Conservation (phyloP, 23 tunicate species). For the Clavelina lepadiformis region DNA sequence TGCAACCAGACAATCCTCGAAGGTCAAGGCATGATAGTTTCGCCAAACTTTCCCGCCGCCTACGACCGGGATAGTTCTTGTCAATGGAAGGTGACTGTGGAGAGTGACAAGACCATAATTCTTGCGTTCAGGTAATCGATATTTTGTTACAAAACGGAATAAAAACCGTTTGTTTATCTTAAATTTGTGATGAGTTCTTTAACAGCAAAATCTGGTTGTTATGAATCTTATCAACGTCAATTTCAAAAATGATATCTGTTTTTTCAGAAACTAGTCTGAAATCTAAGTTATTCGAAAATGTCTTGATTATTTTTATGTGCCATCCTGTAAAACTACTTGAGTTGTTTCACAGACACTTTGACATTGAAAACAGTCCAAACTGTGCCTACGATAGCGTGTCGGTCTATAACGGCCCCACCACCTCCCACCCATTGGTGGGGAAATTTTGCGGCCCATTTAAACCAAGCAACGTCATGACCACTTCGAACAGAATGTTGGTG, state of each 20-base stretch:
- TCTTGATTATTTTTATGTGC: too few species aligned
- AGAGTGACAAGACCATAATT: slow-evolving; percentile 25
- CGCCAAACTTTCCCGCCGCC: slow-evolving; percentile 42
- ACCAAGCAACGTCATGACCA: slow-evolving; percentile 56
- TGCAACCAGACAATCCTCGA: slow-evolving; percentile 65
- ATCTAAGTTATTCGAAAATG: too few species aligned
- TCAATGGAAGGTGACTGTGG: slow-evolving; percentile 53
- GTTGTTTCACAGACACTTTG: slow-evolving; percentile 45
- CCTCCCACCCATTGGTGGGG: slow-evolving; percentile 49
- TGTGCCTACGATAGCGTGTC: slow-evolving; percentile 53
- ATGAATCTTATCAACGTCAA: not conserved
- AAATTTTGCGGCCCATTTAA: slow-evolving; percentile 68
- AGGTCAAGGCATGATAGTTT: slow-evolving; percentile 44
- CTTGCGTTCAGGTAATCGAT: slow-evolving; percentile 49
- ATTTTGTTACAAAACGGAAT: too few species aligned
- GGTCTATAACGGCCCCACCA: slow-evolving; percentile 59
- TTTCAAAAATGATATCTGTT: not conserved
- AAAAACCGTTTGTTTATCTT: too few species aligned
- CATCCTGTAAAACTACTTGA: too few species aligned
- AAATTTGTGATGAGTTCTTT: too few species aligned
- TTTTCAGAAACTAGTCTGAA: too few species aligned
- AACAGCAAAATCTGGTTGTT: not conserved
- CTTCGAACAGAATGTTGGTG: slow-evolving; percentile 65
- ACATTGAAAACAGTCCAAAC: slow-evolving; percentile 42
- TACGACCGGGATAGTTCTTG: slow-evolving; percentile 43